phyloP scores from a whole-genome alignment of 2,113 vertebrate species.

The Pagrus major region DNA sequence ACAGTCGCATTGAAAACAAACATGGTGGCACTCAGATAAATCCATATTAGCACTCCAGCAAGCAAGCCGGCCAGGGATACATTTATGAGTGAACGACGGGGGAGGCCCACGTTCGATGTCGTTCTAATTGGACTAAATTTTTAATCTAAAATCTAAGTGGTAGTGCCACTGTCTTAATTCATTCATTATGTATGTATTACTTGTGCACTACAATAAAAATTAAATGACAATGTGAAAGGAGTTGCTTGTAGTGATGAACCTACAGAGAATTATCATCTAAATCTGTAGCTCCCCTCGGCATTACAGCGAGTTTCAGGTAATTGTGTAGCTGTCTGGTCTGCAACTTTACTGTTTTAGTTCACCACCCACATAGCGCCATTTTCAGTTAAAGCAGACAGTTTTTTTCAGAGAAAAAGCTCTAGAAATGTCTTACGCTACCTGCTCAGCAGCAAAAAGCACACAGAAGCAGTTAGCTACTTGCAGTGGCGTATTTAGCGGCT shows the following conservation, averaged over 20 bases:
- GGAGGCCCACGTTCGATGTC: neutral
- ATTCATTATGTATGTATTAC: slow-evolving; percentile 16
- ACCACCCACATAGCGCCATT: neutral
- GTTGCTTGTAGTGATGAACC: neutral
- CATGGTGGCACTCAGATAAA: slow-evolving; percentile 51
- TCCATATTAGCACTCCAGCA: slow-evolving; percentile 40
- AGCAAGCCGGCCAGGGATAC: slow-evolving; percentile 6
- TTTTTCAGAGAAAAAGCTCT: neutral
- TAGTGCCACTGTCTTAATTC: neutral
- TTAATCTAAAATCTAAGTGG: neutral
- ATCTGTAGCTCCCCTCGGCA: neutral
- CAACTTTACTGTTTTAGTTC: neutral
- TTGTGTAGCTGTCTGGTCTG: neutral
- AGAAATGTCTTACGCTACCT: neutral
- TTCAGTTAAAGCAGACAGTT: neutral
- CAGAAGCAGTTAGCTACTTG: neutral
- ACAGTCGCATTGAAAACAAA: slow-evolving; percentile 59
- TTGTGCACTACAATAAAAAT: slow-evolving; percentile 2
- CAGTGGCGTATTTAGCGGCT: neutral
- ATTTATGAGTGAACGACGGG: slow-evolving; percentile 6
- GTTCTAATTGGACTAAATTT: neutral
- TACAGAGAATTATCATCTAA: neutral
- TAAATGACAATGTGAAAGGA: neutral
- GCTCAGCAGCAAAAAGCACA: neutral
- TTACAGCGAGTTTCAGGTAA: neutral